Conservation (phyloP, 2,797 vertebrate species). For the Sciurus carolinensis region DNA sequence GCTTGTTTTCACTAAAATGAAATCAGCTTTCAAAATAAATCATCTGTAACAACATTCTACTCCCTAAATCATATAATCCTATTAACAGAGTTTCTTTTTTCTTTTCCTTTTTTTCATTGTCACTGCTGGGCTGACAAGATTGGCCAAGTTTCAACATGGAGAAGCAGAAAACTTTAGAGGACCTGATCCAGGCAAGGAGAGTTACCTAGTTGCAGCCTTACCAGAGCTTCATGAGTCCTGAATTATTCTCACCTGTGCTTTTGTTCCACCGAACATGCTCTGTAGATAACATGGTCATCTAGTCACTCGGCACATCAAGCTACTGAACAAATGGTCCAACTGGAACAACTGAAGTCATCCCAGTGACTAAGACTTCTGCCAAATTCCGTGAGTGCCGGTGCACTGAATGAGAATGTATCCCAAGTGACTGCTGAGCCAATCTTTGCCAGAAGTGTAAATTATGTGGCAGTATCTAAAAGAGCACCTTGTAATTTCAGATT, state of each 20-base stretch:
- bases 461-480: slow-evolving; percentile 88
- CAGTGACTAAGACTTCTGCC: slow-evolving; percentile 65
- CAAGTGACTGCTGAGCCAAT: slow-evolving; percentile 83
- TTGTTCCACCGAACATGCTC: slow-evolving; percentile 87
- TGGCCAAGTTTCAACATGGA: slow-evolving; percentile 85
- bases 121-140: slow-evolving; percentile 86
- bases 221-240: slow-evolving; percentile 89
- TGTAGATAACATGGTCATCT: slow-evolving; percentile 86
- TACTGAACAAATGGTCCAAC: slow-evolving; percentile 29
- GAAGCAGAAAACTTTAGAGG: slow-evolving; percentile 87
- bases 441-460: slow-evolving; percentile 89
- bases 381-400: slow-evolving; percentile 70
- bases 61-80: slow-evolving; percentile 91
- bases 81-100: slow-evolving; percentile 88
- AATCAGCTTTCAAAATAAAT: slow-evolving; percentile 93
- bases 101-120: slow-evolving; percentile 69
- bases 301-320: slow-evolving; percentile 49
- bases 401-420: slow-evolving; percentile 81
- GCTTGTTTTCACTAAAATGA: slow-evolving; percentile 90
- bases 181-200: slow-evolving; percentile 82
- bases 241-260: slow-evolving; percentile 91
- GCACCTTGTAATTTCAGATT: slow-evolving; percentile 88
- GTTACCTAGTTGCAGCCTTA: slow-evolving; percentile 74
- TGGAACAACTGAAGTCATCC: slow-evolving; percentile 48
- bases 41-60: slow-evolving; percentile 89